Conservation (phyloP, 2,113 vertebrate genomes). For the Pardalotus punctatus region DNA sequence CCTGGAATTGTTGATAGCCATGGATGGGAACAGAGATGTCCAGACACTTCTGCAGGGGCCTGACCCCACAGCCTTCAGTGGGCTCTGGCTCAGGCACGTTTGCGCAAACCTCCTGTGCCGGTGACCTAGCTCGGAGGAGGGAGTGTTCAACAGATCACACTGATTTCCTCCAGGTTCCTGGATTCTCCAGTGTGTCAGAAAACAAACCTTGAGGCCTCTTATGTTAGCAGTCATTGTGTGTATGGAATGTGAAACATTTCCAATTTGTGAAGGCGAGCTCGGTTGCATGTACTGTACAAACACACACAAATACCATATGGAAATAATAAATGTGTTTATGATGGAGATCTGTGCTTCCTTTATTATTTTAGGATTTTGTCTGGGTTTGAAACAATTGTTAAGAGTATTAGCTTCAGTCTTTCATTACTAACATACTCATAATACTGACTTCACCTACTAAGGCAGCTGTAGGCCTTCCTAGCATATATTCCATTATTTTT, state of each 20-base stretch:
- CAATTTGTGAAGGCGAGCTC: constrained; percentile 37
- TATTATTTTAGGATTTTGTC: constrained; percentile 63
- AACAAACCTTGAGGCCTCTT: constrained; percentile 47
- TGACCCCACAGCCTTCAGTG: background rate
- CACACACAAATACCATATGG: constrained; percentile 62
- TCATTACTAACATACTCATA: constrained; percentile 2
- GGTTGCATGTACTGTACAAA: constrained; percentile 16
- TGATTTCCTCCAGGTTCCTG: constrained; percentile 41
- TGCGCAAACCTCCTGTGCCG: background rate
- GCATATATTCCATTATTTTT: background rate
- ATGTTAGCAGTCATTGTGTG: constrained; percentile 34
- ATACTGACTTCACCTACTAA: constrained; percentile 21
- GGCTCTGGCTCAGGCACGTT: background rate
- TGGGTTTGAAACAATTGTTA: constrained; percentile 60
- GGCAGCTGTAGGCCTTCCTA: background rate
- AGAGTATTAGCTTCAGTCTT: constrained; percentile 34
- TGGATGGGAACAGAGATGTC: background rate
- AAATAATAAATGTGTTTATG: constrained; percentile 69
- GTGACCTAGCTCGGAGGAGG: background rate
- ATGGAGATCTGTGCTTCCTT: constrained; percentile 66
- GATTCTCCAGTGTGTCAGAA: constrained; percentile 48
- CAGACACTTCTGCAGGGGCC: background rate
- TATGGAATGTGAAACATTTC: constrained; percentile 51
- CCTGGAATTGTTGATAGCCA: fast-evolving
- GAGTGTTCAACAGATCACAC: background rate